Conservation (phyloP, 2,888 invertebrate genomes). For the Drosophila emarginata region DNA sequence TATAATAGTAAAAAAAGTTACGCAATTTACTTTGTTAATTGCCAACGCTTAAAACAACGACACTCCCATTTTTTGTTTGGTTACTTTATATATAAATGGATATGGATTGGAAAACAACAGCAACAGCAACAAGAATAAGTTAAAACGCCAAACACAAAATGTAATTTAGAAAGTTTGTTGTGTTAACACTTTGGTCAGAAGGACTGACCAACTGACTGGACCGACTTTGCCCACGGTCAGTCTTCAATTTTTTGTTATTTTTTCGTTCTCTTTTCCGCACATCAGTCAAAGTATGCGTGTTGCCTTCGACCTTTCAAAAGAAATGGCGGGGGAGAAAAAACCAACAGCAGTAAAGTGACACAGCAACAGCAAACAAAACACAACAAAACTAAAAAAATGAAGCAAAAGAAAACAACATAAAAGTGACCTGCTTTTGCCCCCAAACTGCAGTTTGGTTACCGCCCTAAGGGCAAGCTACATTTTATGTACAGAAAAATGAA, state of each 20-base stretch:
- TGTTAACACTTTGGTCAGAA: conserved; percentile 46
- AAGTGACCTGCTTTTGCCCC: not conserved
- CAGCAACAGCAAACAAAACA: conserved; percentile 70
- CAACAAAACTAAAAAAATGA: conserved; percentile 50
- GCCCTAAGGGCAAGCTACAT: conserved; percentile 12
- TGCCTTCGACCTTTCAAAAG: conserved; percentile 25
- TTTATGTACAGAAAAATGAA: not conserved
- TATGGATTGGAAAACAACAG: conserved; percentile 1
- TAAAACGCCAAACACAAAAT: conserved; percentile 43
- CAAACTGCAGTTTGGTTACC: conserved; percentile 18
- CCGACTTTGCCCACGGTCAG: conserved; percentile 21
- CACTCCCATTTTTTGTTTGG: conserved; percentile 2
- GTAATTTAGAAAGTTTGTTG: conserved; percentile 74
- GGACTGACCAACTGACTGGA: not conserved
- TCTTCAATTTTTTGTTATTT: conserved; percentile 35
- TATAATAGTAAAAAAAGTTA: conserved; percentile 34
- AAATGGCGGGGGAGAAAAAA: conserved; percentile 11
- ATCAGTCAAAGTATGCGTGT: conserved; percentile 61
- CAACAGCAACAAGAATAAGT: conserved; percentile 6
- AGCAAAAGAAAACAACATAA: not conserved
- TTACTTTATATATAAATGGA: conserved; percentile 4
- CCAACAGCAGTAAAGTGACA: conserved; percentile 56
- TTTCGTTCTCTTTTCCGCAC: conserved; percentile 22
- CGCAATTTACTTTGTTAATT: conserved; percentile 73
- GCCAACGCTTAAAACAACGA: conserved; percentile 49